Base-by-base conservation (phyloP, 2,797 vertebrate species). In the Paguma larvata region DNA sequence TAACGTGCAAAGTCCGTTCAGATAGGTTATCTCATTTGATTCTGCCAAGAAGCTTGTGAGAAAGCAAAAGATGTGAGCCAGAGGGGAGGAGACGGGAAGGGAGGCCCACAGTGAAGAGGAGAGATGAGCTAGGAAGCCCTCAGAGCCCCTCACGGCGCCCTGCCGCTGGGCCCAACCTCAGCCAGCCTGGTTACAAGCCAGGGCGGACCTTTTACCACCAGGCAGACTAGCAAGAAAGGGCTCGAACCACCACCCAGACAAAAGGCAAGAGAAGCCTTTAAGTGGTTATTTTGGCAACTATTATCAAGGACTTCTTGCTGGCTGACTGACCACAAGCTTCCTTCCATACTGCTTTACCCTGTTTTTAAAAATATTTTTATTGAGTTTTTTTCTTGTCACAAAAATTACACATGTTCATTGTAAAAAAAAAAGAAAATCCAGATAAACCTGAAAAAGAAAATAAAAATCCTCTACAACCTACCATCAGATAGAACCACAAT, bases 371-470 rank as follows among this genome's bases (percentile, higher is more conserved):
- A 82, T 67, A 38, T 62, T 51, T 93, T 90, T 82, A 70, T 44
- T n/a, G 16, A 23, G 56, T 48, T 90, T 85, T 77, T 68, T 59
- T 51, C 80, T 72, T 65, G 70, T 80, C 70, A 90, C 25, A 73
- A 38, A 92, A 87, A 16, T 83, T 53, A 85, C 18, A 51, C 32
- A 34, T 84, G 30, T 38, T 94, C 77, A 86, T 46, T 87, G 14
- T 62, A 89, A 41, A 93, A 38, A 93, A 38, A 87, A 84, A 38
- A 56, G 59, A 70, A 77, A 94, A 53, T 92, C 41, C 41, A 77
- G 6, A 56, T 63, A 72, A 82, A 63, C 14, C 19, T 77, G 75
- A 89, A 95, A 16, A 86, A 65, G 38, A 80, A 95, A 34, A 51
- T 78, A 5, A 46, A 70, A 72, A 85, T 82, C 53, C 15, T 38